These are phyloP conservation scores for Nephila pilipes DNA, from an alignment of 1,140 invertebrate species.

Conservation along the genomic window DNA sequence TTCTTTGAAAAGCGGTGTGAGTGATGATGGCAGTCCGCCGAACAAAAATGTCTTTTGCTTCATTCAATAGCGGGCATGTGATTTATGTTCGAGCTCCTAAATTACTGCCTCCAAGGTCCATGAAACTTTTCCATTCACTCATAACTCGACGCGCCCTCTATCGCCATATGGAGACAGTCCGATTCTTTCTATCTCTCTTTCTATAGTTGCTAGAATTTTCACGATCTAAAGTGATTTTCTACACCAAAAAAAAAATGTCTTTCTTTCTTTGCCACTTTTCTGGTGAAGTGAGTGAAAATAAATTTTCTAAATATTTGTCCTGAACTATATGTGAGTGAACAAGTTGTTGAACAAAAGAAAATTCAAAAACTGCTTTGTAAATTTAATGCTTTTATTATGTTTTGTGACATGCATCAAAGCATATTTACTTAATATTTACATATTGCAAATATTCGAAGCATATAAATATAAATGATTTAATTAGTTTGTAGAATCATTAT, in stretches of 20 bases:
- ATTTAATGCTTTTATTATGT: background rate
- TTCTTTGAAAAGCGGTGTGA: constrained; percentile 37
- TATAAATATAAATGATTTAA: no score
- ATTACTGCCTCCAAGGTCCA: constrained; percentile 39
- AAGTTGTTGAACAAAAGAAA: background rate
- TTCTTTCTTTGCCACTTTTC: background rate
- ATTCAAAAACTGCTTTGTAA: background rate
- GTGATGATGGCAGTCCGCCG: constrained; percentile 41
- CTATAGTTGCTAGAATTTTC: background rate
- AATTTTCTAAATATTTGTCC: background rate
- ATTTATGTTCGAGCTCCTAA: constrained; percentile 27
- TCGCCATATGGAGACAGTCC: background rate
- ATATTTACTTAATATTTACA: no score
- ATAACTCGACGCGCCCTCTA: constrained; percentile 40
- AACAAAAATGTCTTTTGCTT: constrained; percentile 49
- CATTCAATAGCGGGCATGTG: constrained; percentile 30
- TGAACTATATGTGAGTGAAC: background rate
- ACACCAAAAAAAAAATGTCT: background rate
- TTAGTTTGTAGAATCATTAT: no score
- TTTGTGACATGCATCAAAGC: background rate
- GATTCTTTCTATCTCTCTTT: background rate
- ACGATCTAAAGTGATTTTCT: constrained; percentile 19
- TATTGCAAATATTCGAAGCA: no score
- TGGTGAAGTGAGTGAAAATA: background rate
- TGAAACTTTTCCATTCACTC: constrained; percentile 49